A percentile compares a stretch with the other conserved stretches of the same genome.
Evolutionary conservation across 2,113 vertebrate genomes (phyloP).

Genomic region (Saccopteryx bilineata): DNA sequence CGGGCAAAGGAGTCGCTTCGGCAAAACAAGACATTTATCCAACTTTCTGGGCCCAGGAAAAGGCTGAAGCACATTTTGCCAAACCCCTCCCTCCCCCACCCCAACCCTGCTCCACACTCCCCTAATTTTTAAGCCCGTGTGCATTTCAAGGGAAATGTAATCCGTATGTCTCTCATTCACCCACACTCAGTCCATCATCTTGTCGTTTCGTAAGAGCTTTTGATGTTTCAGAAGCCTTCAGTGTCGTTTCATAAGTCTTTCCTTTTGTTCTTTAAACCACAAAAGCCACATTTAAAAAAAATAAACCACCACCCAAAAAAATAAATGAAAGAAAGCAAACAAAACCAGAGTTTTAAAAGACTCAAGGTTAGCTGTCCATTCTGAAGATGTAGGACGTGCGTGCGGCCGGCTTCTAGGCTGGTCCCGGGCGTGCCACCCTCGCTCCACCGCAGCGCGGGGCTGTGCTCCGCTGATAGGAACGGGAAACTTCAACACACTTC

Average conservation of each 20-base stretch:
- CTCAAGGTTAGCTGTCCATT: accelerated
- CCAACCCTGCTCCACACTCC: too few relatives aligned
- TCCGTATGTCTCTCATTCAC: neutral
- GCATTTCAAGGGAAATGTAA: slow-evolving; percentile 17
- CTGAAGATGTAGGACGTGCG: neutral
- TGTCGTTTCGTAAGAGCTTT: slow-evolving; percentile 26
- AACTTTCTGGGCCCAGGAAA: neutral
- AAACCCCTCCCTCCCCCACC: neutral
- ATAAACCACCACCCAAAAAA: neutral
- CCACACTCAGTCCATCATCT: slow-evolving; percentile 8
- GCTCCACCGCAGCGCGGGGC: neutral
- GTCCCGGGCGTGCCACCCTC: neutral
- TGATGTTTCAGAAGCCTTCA: slow-evolving; percentile 12
- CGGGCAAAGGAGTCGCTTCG: neutral
- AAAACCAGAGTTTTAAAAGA: neutral
- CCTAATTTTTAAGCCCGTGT: neutral
- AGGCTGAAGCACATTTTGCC: neutral
- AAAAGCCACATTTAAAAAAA: slow-evolving; percentile 5
- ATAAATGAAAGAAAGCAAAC: neutral
- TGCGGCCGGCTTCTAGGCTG: accelerated
- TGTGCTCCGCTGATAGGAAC: neutral
- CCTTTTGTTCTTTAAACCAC: slow-evolving; percentile 34
- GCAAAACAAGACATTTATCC: neutral
- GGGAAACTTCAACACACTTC: neutral
- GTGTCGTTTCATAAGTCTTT: slow-evolving; percentile 8